Conservation (phyloP, 2,888 invertebrate genomes). For the Cantharis rufa region DNA sequence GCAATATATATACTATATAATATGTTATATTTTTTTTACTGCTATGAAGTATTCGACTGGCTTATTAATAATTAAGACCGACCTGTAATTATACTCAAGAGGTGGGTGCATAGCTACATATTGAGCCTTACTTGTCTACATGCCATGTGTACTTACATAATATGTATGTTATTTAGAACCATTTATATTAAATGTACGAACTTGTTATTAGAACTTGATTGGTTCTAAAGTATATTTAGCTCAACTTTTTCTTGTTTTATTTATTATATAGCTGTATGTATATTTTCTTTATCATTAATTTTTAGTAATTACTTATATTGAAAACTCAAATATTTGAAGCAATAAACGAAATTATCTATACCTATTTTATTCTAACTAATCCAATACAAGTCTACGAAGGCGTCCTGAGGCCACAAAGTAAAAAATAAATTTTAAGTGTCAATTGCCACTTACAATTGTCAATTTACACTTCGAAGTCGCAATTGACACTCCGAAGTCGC, state of each 20-base stretch:
- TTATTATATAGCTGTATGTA: neutral
- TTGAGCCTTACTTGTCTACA: neutral
- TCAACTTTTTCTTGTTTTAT: neutral
- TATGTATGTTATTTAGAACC: neutral
- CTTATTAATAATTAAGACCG: neutral
- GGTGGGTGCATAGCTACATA: neutral
- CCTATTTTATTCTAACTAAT: too few relatives aligned
- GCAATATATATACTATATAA: neutral
- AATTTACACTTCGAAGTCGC: too few relatives aligned
- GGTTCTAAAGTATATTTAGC: slow-evolving; percentile 1
- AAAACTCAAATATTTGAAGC: neutral
- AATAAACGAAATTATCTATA: neutral
- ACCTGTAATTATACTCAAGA: neutral
- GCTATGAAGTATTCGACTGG: neutral
- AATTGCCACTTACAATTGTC: too few relatives aligned
- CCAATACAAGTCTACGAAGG: too few relatives aligned
- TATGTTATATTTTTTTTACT: neutral
- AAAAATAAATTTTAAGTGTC: too few relatives aligned
- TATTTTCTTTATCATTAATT: neutral
- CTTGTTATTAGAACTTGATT: slow-evolving; percentile 1
- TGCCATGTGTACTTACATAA: neutral
- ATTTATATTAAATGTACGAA: slow-evolving; percentile 22
- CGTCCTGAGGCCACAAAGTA: too few relatives aligned
- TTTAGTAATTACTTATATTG: neutral
- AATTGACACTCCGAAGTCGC: too few relatives aligned